Conservation (phyloP, 2,888 invertebrate genomes). For the Lagria hirta region DNA sequence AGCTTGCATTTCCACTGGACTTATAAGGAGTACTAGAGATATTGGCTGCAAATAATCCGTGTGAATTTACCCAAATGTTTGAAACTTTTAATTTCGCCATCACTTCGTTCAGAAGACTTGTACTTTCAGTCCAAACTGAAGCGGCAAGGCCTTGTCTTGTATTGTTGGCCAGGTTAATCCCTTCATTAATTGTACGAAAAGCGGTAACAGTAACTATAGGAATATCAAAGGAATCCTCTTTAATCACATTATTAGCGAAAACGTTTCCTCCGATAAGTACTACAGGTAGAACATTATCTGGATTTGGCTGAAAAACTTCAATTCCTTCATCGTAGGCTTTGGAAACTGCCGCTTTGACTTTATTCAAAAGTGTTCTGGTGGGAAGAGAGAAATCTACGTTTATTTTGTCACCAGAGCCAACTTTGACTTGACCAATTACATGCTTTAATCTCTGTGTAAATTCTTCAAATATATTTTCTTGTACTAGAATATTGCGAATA, state of each 20-base stretch:
- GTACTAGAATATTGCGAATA: slow-evolving; percentile 51
- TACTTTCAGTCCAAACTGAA: slow-evolving; percentile 61
- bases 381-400: slow-evolving; percentile 54
- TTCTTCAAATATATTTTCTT: slow-evolving; percentile 56
- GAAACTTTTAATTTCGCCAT: slow-evolving; percentile 56
- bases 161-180: slow-evolving; percentile 59
- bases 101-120: slow-evolving; percentile 58
- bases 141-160: slow-evolving; percentile 56
- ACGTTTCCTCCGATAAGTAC: slow-evolving; percentile 44
- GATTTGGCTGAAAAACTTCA: slow-evolving; percentile 38
- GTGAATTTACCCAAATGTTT: slow-evolving; percentile 60
- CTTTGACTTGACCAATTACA: slow-evolving; percentile 36
- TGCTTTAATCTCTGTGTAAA: slow-evolving; percentile 55
- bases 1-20: slow-evolving; percentile 57
- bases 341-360: slow-evolving; percentile 34
- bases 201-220: slow-evolving; percentile 55
- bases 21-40: slow-evolving; percentile 56
- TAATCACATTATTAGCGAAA: slow-evolving; percentile 39
- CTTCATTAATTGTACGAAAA: slow-evolving; percentile 60
- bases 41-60: slow-evolving; percentile 57
- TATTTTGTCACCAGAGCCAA: slow-evolving; percentile 53
- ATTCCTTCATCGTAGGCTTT: slow-evolving; percentile 41
- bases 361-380: slow-evolving; percentile 36
- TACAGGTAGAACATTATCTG: slow-evolving; percentile 32
- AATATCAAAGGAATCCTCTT: slow-evolving; percentile 40